Conservation (phyloP, 30 jellyfish, hydroid and myxozoan genomes). For the Clytia hemisphaerica region DNA sequence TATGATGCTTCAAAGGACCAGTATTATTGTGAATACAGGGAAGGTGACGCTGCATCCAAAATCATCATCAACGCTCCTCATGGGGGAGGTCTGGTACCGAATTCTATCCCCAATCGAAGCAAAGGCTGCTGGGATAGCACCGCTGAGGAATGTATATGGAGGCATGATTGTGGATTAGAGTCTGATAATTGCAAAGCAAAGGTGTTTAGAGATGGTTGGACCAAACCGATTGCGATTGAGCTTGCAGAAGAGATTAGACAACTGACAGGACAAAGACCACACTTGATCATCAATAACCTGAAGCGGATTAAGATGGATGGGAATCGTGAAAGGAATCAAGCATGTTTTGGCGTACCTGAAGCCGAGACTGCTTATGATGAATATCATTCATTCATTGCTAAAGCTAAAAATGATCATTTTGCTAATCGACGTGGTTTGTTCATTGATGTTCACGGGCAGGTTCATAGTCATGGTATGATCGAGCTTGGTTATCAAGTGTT, state of each 20-base stretch:
- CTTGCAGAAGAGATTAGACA: background rate
- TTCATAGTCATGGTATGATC: background rate
- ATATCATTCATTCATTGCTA: background rate
- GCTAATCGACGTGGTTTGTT: background rate
- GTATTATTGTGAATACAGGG: background rate
- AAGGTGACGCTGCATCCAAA: constrained; percentile 10
- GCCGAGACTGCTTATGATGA: background rate
- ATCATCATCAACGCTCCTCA: constrained; percentile 1
- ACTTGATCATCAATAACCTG: background rate
- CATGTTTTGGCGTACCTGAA: background rate
- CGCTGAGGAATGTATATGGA: too few species aligned
- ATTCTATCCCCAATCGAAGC: background rate
- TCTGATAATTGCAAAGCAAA: too few species aligned
- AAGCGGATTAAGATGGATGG: constrained; percentile 3
- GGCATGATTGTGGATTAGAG: too few species aligned
- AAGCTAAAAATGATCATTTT: background rate
- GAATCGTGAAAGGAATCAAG: background rate
- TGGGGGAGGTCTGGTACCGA: background rate
- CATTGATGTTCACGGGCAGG: constrained; percentile 9
- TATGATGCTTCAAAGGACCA: too few species aligned
- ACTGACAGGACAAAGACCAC: background rate
- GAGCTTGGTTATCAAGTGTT: constrained; percentile 5
- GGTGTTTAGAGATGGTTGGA: too few species aligned
- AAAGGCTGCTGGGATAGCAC: background rate
- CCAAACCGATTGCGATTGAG: too few species aligned